Evolutionary conservation across 2,888 invertebrate species (phyloP).

Genomic region (Apodemia mormo): DNA sequence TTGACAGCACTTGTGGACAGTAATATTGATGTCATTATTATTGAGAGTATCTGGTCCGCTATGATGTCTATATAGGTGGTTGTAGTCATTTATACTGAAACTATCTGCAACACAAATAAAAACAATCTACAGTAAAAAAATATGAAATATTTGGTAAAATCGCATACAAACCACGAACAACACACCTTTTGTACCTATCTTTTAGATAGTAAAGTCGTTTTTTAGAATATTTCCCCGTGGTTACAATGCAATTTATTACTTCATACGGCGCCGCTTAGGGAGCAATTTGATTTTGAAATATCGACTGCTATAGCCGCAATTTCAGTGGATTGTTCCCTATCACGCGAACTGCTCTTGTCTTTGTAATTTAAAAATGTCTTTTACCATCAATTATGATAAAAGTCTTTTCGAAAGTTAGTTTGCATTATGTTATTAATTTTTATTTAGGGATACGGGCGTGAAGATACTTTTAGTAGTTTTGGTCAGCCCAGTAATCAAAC

Average conservation of each 20-base stretch:
- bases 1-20: too few species aligned
- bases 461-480: too few species aligned
- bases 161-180: background rate
- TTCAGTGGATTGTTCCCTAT: slow-evolving; percentile 34
- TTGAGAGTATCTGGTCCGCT: too few species aligned
- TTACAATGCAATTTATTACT: slow-evolving; percentile 50
- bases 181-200: slow-evolving; percentile 3
- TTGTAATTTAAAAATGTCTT: slow-evolving; percentile 41
- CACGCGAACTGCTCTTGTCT: slow-evolving; percentile 38
- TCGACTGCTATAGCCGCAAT: slow-evolving; percentile 51
- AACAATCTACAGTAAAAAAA: too few species aligned
- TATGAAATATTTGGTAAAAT: too few species aligned
- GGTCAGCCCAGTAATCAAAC: too few species aligned
- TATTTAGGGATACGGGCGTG: too few species aligned
- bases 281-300: slow-evolving; percentile 63
- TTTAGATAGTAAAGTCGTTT: slow-evolving; percentile 16
- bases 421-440: slow-evolving; percentile 6
- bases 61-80: too few species aligned
- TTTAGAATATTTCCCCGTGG: slow-evolving; percentile 23
- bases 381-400: slow-evolving; percentile 20
- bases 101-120: too few species aligned
- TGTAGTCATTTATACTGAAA: too few species aligned
- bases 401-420: slow-evolving; percentile 12
- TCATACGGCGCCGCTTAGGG: slow-evolving; percentile 52
- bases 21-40: too few species aligned